Conservation (phyloP, 1,140 invertebrate species). For the Drosophila malerkotliana region DNA sequence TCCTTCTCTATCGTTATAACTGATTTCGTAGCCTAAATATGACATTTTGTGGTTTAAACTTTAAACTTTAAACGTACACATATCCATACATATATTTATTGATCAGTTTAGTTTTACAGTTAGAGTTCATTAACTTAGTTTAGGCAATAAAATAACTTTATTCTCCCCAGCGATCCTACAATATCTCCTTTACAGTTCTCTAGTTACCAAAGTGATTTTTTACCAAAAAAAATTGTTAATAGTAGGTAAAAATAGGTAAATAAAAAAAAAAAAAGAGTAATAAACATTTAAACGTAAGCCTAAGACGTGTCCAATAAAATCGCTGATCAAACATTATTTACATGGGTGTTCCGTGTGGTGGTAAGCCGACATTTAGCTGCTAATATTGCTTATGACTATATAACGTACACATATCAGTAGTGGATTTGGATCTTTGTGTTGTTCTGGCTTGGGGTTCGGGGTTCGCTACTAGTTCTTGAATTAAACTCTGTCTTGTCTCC, state of each 20-base stretch:
- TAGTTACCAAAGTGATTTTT: slow-evolving; percentile 30
- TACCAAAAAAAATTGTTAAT: slow-evolving; percentile 22
- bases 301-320: slow-evolving; percentile 65
- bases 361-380: slow-evolving; percentile 61
- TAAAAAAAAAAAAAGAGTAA: slow-evolving; percentile 11
- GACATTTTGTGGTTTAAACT: slow-evolving; percentile 50
- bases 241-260: slow-evolving; percentile 37
- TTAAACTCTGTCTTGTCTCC: neutral
- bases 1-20: slow-evolving; percentile 51
- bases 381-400: slow-evolving; percentile 82
- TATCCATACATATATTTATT: slow-evolving; percentile 44
- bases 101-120: slow-evolving; percentile 50
- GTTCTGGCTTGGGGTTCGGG: neutral
- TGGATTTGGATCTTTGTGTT: slow-evolving; percentile 68
- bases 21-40: slow-evolving; percentile 74
- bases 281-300: slow-evolving; percentile 53
- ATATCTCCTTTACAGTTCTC: slow-evolving; percentile 20
- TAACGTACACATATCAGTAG: slow-evolving; percentile 77
- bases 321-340: slow-evolving; percentile 72
- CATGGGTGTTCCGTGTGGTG: slow-evolving; percentile 35
- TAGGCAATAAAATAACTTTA: slow-evolving; percentile 71
- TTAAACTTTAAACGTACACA: slow-evolving; percentile 59
- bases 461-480: too few species aligned
- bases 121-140: slow-evolving; percentile 57
- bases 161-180: slow-evolving; percentile 27